Conservation (phyloP, 2,113 vertebrate genomes). For the Triplophysa siluroides region DNA sequence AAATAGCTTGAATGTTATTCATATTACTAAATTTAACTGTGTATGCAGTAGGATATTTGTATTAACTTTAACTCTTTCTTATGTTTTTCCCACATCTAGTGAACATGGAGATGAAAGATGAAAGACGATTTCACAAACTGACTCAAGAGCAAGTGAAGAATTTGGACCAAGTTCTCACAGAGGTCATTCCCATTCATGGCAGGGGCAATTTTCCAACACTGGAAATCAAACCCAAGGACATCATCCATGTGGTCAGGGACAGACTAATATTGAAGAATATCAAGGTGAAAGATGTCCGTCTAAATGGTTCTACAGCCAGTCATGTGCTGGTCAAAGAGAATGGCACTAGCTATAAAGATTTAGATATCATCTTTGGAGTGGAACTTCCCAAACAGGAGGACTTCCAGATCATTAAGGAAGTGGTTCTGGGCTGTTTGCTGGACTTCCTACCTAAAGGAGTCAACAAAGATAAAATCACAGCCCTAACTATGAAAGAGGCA, state of each 20-base stretch:
- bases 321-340: constrained; percentile 89
- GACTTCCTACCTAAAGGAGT: constrained; percentile 78
- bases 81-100: constrained; percentile 55
- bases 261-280: constrained; percentile 86
- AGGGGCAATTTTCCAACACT: constrained; percentile 94
- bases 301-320: constrained; percentile 95
- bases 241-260: constrained; percentile 86
- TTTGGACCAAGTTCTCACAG: constrained; percentile 83
- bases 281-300: constrained; percentile 82
- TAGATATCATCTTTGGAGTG: constrained; percentile 94
- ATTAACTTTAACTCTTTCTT: background rate
- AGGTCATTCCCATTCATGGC: constrained; percentile 92
- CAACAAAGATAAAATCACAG: constrained; percentile 92
- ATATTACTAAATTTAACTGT: no score
- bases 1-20: no score
- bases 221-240: constrained; percentile 91
- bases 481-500: constrained; percentile 89
- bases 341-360: constrained; percentile 91
- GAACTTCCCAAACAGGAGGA: constrained; percentile 86
- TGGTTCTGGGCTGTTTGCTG: constrained; percentile 86
- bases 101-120: constrained; percentile 83
- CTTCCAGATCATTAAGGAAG: constrained; percentile 92
- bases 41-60: no score
- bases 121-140: constrained; percentile 88
- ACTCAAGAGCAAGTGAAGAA: constrained; percentile 86